Evolutionary conservation across 2,113 vertebrate species (phyloP), one percentile per base, ranked within the genome.

Genomic region (human): DNA sequence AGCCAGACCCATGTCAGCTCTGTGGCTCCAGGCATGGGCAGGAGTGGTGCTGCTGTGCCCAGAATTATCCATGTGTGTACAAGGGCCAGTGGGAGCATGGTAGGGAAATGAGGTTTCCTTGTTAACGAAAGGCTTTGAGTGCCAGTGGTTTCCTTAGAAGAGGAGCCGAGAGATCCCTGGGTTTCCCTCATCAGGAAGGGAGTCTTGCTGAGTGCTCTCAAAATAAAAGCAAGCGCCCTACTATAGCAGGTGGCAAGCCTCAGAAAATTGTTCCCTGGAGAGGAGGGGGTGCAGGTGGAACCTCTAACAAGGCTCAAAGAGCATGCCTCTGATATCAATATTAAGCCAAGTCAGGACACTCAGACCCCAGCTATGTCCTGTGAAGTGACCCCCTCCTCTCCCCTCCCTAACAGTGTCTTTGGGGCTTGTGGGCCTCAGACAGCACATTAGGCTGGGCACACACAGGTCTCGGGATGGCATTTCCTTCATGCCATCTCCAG

Each of bases 211-310:
- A 84, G 81, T 61, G 48, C 61, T 90, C 57, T 55, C 61, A n/a
- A 96, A 98, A 96, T 96, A 64, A 93, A 90, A 96, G 76, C 90
- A 93, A 82, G 70, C 88, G 23, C 84, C 79, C 76, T 90, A 30
- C n/a, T 80, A 11, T n/a, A 84, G 93, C 93, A 94, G 92, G 87
- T 94, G 97, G 96, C 78, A 90, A 45, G 30, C 92, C 76, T 79
- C 40, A n/a, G 73, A 50, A 94, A 55, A 82, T 78, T 79, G 84
- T 73, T 92, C 94, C 94, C 97, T 43, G 20, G 93, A 92, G 90
- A 87, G 80, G 48, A 59, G 43, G 18, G 25, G 35, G 57, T 55
- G 5, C 84, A 32, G 86, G 76, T n/a, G 3, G 87, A 27, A 87
- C 57, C 59, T 81, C 94, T 78, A 30, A 52, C 12, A 2, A 59